Conservation (phyloP, 1,140 invertebrate genomes). For the Drosophila repleta region DNA sequence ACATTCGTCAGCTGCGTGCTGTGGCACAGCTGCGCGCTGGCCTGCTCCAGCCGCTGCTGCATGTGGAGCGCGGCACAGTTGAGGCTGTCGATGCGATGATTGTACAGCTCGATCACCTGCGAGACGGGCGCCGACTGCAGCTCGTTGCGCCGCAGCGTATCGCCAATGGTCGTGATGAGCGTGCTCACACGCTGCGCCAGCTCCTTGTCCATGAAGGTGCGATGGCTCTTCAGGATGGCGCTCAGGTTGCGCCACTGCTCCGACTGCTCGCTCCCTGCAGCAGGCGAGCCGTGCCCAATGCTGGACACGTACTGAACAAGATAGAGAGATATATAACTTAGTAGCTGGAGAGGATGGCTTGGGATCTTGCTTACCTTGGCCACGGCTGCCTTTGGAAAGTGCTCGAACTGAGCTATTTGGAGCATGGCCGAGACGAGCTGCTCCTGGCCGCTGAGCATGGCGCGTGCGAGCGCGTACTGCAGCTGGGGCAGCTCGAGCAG, state of each 20-base stretch:
- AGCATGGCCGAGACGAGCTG: slow-evolving; percentile 61
- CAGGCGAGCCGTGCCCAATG: slow-evolving; percentile 17
- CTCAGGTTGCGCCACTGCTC: slow-evolving; percentile 77
- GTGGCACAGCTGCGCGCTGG: slow-evolving; percentile 58
- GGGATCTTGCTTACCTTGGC: slow-evolving; percentile 59
- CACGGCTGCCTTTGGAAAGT: slow-evolving; percentile 67
- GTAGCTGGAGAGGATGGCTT: not conserved
- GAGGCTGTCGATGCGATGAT: slow-evolving; percentile 78
- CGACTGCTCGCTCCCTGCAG: slow-evolving; percentile 15
- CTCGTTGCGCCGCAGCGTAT: slow-evolving; percentile 66
- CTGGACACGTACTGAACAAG: slow-evolving; percentile 57
- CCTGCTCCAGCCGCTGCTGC: slow-evolving; percentile 73
- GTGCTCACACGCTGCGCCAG: slow-evolving; percentile 66
- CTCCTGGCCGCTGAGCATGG: slow-evolving; percentile 65
- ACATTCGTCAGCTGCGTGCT: slow-evolving; percentile 66
- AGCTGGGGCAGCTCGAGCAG: slow-evolving; percentile 67
- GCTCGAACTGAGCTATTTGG: slow-evolving; percentile 76
- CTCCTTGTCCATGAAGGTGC: slow-evolving; percentile 73
- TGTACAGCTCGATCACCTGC: slow-evolving; percentile 77
- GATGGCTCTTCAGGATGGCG: slow-evolving; percentile 70
- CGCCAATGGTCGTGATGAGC: slow-evolving; percentile 61
- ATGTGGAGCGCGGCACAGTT: slow-evolving; percentile 48
- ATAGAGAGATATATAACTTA: not conserved
- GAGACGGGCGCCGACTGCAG: slow-evolving; percentile 70
- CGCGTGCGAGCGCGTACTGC: slow-evolving; percentile 71